These are phyloP conservation scores for Cantharis nigra DNA, from an alignment of 2,888 invertebrate genomes.

Conservation along the genomic window DNA sequence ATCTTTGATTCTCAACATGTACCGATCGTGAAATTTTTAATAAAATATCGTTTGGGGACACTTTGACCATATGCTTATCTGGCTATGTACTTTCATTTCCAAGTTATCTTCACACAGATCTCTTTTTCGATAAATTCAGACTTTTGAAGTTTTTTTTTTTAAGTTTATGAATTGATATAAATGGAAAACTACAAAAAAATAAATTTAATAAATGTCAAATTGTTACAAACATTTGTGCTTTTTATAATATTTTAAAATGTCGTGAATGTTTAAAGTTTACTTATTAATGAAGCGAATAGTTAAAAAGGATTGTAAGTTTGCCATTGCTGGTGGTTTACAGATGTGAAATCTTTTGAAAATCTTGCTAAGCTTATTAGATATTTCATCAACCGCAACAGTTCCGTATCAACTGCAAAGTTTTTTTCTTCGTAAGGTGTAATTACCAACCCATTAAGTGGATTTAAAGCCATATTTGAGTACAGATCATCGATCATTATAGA, in stretches of 20 bases:
- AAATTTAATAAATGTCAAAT: not conserved
- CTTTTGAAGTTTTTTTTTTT: too few species aligned
- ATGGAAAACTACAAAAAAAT: not conserved
- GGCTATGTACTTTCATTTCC: too few species aligned
- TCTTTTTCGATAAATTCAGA: too few species aligned
- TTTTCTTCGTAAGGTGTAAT: not conserved
- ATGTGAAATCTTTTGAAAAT: not conserved
- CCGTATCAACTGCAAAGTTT: not conserved
- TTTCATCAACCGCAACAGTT: not conserved
- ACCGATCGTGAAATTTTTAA: too few species aligned
- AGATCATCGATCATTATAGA: not conserved
- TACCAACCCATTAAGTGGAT: not conserved
- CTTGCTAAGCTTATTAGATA: not conserved
- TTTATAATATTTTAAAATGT: not conserved
- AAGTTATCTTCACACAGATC: too few species aligned
- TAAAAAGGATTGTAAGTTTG: not conserved
- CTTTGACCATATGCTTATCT: too few species aligned
- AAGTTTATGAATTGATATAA: too few species aligned
- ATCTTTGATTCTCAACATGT: too few species aligned
- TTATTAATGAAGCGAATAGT: not conserved
- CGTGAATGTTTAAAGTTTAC: not conserved
- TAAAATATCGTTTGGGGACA: too few species aligned
- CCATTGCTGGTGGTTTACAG: not conserved
- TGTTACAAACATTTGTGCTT: not conserved
- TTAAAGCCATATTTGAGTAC: not conserved